Evolutionary conservation across 2,888 invertebrate species (phyloP).

Genomic region (Aquatica leii): DNA sequence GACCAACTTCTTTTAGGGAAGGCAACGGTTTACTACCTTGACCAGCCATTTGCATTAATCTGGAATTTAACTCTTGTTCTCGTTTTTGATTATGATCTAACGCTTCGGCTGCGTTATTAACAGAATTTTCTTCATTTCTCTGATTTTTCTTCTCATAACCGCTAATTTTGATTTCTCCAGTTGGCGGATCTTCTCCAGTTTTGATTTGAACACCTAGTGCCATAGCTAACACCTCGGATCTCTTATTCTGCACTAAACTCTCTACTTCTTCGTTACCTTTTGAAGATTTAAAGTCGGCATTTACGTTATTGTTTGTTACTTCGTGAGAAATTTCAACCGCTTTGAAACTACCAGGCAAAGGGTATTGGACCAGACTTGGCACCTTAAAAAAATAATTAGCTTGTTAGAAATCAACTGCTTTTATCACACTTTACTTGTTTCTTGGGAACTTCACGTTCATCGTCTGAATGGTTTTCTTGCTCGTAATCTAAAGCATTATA

Average conservation of each 20-base stretch:
- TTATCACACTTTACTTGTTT: constrained; percentile 38
- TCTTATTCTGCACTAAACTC: constrained; percentile 47
- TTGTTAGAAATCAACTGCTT: background rate
- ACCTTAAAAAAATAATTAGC: constrained; percentile 41
- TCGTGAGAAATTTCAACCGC: constrained; percentile 41
- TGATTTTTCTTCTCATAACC: constrained; percentile 54
- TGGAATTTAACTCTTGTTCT: constrained; percentile 31
- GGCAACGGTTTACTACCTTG: constrained; percentile 61
- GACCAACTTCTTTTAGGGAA: constrained; percentile 47
- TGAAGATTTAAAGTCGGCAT: constrained; percentile 8
- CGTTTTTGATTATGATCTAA: constrained; percentile 7
- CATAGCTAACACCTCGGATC: constrained; percentile 64
- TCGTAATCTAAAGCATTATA: constrained; percentile 80
- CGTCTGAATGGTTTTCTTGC: constrained; percentile 56
- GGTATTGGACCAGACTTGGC: constrained; percentile 60
- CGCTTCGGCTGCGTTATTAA: background rate
- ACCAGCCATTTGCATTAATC: constrained; percentile 45
- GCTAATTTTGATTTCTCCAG: constrained; percentile 52
- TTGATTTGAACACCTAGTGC: constrained; percentile 64
- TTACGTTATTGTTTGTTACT: constrained; percentile 28
- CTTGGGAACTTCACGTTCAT: constrained; percentile 48
- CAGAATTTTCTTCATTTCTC: constrained; percentile 21
- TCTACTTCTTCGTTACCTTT: background rate
- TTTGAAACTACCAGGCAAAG: constrained; percentile 52
- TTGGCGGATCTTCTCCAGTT: constrained; percentile 56